These are phyloP conservation scores for Listrodromus nycthemerus DNA, from an alignment of 2,888 invertebrate species.

Conservation along the genomic window DNA sequence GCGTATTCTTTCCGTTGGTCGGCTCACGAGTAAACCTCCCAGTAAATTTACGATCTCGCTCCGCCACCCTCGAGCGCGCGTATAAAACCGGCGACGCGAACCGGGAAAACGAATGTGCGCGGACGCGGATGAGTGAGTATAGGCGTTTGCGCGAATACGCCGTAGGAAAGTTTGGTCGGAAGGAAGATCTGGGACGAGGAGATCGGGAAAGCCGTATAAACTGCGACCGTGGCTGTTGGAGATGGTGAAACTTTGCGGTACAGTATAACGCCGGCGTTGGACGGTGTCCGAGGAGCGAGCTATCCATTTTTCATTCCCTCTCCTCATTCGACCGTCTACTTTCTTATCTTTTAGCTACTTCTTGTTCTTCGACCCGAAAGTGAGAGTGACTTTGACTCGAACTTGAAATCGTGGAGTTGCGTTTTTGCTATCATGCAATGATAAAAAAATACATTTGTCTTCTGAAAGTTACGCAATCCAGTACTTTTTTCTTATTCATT, in stretches of 20 bases:
- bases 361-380: too few relatives aligned
- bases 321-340: background rate
- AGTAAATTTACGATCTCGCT: slow-evolving; percentile 56
- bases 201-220: slow-evolving; percentile 51
- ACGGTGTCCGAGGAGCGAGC: slow-evolving; percentile 20
- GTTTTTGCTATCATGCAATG: too few relatives aligned
- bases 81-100: slow-evolving; percentile 40
- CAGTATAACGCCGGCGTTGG: slow-evolving; percentile 18
- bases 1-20: slow-evolving; percentile 33
- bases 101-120: slow-evolving; percentile 56
- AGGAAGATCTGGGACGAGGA: slow-evolving; percentile 44
- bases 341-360: background rate
- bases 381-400: too few relatives aligned
- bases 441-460: too few relatives aligned
- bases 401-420: too few relatives aligned
- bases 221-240: slow-evolving; percentile 33
- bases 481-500: too few relatives aligned
- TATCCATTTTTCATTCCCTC: slow-evolving; percentile 31
- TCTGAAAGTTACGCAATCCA: too few relatives aligned
- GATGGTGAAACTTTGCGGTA: slow-evolving; percentile 57
- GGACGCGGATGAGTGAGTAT: slow-evolving; percentile 64
- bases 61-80: slow-evolving; percentile 32
- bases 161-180: slow-evolving; percentile 38
- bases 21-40: slow-evolving; percentile 18
- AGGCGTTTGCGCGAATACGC: slow-evolving; percentile 53